Percentiles rank a stretch among this genome's conserved stretches.
Evolutionary conservation across 2,888 invertebrate genomes (phyloP).

Genomic region (Acheta domesticus): DNA sequence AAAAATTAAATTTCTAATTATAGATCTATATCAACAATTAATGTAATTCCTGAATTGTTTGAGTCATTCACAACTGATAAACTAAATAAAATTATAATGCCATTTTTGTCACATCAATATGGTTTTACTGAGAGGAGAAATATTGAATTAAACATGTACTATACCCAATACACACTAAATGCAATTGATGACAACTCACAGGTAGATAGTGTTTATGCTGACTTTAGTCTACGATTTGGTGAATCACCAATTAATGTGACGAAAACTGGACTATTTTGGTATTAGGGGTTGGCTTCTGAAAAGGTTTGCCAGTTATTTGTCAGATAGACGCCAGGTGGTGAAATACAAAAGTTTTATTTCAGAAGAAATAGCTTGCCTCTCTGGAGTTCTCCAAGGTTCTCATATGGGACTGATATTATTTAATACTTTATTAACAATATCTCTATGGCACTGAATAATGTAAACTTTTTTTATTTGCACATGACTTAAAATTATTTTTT

Average conservation of each 20-base stretch:
- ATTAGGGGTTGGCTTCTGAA: neutral
- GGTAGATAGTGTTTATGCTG: neutral
- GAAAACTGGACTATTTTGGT: neutral
- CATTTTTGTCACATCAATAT: neutral
- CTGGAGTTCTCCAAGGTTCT: neutral
- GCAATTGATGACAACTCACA: neutral
- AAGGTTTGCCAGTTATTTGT: neutral
- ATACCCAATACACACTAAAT: neutral
- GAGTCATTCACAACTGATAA: neutral
- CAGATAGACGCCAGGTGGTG: neutral
- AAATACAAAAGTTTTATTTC: neutral
- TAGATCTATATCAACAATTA: neutral
- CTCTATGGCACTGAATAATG: neutral
- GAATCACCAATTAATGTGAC: neutral
- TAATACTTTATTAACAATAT: neutral
- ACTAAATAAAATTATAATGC: neutral
- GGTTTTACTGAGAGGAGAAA: neutral
- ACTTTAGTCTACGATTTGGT: neutral
- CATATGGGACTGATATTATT: neutral
- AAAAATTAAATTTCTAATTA: neutral
- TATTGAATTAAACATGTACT: neutral
- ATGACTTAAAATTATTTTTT: neutral
- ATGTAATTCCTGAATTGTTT: neutral
- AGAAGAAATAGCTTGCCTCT: neutral
- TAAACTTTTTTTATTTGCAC: neutral